Evolutionary conservation across 2,888 invertebrate genomes (phyloP).

Genomic region (Ophion ellenae): DNA sequence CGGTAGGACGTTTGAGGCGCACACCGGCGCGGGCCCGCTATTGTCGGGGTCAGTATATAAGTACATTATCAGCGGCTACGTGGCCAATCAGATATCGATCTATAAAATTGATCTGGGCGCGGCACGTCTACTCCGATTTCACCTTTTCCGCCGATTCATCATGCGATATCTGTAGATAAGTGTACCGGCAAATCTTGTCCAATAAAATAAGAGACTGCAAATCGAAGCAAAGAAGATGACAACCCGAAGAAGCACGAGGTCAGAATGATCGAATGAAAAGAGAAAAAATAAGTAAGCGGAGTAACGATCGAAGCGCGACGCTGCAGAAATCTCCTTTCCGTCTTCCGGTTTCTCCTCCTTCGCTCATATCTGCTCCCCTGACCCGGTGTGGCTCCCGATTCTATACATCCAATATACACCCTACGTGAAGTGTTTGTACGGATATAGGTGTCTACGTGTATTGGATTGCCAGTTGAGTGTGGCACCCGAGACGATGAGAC

Average conservation of each 20-base stretch:
- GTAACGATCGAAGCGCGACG: conserved; percentile 17
- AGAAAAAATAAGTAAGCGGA: conserved; percentile 5
- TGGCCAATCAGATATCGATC: background rate
- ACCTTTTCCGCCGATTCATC: background rate
- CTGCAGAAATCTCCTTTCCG: conserved; percentile 13
- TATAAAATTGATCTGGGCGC: background rate
- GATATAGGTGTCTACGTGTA: conserved; percentile 6
- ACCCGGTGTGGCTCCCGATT: conserved; percentile 53
- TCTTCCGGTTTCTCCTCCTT: conserved; percentile 48
- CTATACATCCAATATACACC: conserved; percentile 19
- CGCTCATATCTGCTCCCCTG: conserved; percentile 53
- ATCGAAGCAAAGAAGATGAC: background rate
- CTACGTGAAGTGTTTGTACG: background rate
- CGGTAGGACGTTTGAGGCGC: background rate
- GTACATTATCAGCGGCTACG: background rate
- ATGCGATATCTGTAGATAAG: background rate
- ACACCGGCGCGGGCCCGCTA: background rate
- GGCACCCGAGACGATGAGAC: conserved; percentile 50
- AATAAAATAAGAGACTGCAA: background rate
- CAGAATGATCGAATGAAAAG: conserved; percentile 1
- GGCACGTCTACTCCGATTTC: background rate
- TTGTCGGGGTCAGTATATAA: background rate
- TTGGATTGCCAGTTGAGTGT: conserved; percentile 39
- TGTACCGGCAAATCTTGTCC: background rate
- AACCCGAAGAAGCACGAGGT: background rate